phyloP scores from a whole-genome alignment of 2,113 vertebrate genomes.

The Chionomys nivalis region DNA sequence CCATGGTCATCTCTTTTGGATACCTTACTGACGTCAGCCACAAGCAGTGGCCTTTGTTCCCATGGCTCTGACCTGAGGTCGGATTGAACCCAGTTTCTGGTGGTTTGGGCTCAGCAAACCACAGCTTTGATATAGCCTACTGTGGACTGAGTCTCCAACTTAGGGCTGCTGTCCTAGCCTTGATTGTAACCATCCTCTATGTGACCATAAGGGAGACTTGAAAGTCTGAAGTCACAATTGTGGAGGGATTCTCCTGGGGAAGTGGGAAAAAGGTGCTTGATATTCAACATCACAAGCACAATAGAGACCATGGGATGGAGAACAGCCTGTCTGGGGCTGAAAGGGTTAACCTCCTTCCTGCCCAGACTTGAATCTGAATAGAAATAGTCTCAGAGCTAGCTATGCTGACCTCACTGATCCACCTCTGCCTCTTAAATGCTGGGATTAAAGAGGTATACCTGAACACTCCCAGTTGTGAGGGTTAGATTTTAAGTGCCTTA shows the following conservation, averaged over 20 bases:
- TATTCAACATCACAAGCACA: background rate
- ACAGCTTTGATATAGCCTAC: background rate
- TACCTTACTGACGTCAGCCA: too few species aligned
- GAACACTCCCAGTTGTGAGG: background rate
- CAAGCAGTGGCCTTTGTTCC: too few species aligned
- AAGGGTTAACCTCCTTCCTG: background rate
- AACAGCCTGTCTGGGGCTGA: background rate
- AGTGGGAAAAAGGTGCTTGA: too few species aligned
- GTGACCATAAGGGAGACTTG: background rate
- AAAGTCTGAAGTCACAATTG: background rate
- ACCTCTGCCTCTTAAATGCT: background rate
- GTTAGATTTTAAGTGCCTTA: background rate
- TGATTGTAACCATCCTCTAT: background rate
- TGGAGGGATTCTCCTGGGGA: background rate
- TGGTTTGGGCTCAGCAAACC: background rate
- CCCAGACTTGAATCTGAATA: background rate
- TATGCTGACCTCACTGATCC: background rate
- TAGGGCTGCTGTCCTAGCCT: background rate
- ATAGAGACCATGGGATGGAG: background rate
- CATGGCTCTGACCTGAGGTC: too few species aligned
- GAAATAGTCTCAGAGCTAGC: background rate
- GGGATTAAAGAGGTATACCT: background rate
- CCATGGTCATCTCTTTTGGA: too few species aligned
- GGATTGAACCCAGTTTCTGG: background rate
- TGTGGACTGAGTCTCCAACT: background rate